Evolutionary conservation across 2,113 vertebrate genomes (phyloP).

Genomic region (Dipodomys spectabilis): DNA sequence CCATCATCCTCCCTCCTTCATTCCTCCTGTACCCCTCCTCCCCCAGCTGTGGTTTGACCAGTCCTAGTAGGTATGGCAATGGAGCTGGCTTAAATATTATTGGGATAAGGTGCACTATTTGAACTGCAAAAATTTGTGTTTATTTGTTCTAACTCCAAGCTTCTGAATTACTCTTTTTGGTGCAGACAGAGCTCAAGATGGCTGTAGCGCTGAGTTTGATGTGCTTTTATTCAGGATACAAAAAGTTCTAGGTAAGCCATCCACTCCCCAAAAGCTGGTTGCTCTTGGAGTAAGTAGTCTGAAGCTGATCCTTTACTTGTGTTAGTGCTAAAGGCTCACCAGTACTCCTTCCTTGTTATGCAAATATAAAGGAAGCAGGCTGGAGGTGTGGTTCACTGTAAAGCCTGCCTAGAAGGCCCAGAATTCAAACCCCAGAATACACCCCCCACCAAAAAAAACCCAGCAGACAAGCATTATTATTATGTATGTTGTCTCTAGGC

Average conservation of each 20-base stretch:
- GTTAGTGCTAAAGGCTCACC: too few relatives aligned
- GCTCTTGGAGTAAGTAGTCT: neutral
- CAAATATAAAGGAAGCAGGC: too few relatives aligned
- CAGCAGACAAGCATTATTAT: conserved; percentile 46
- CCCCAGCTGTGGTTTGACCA: neutral
- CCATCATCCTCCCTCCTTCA: too few relatives aligned
- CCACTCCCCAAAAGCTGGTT: neutral
- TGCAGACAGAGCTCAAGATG: neutral
- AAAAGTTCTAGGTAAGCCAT: conserved; percentile 31
- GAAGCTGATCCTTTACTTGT: too few relatives aligned
- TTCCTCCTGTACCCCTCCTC: too few relatives aligned
- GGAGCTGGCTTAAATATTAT: neutral
- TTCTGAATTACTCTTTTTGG: conserved; percentile 40
- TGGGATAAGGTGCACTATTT: neutral
- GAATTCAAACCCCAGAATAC: neutral
- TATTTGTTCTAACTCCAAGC: neutral
- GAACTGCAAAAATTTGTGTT: neutral
- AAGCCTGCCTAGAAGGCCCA: too few relatives aligned
- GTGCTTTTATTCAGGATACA: conserved; percentile 12
- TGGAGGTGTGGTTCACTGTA: too few relatives aligned
- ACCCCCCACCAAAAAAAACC: neutral
- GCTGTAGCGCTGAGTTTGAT: neutral
- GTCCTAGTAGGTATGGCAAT: neutral
- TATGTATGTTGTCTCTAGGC: neutral
- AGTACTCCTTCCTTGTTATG: too few relatives aligned